Conservation (phyloP, 1,140 invertebrate genomes). For the Solen grandis region DNA sequence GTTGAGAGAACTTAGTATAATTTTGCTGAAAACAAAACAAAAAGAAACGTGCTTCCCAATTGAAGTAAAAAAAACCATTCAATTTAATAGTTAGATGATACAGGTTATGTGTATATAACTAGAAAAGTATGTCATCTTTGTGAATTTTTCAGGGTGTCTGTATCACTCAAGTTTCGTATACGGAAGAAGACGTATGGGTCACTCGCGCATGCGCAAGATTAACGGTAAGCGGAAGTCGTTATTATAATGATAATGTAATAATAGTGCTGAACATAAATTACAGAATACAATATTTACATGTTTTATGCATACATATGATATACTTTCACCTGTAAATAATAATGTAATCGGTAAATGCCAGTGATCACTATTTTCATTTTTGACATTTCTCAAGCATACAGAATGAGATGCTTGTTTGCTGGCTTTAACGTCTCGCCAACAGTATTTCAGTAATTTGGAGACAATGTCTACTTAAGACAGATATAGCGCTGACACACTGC, state of each 20-base stretch:
- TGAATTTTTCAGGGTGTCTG: slow-evolving; percentile 46
- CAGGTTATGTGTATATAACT: not conserved
- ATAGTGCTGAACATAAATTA: not conserved
- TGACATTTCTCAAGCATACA: not conserved
- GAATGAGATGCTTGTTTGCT: no score
- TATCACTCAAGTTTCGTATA: slow-evolving; percentile 44
- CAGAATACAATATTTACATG: not conserved
- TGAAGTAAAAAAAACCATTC: no score
- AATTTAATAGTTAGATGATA: not conserved
- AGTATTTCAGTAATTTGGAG: no score
- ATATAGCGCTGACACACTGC: no score
- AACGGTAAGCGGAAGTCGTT: slow-evolving; percentile 27
- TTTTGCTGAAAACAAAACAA: no score
- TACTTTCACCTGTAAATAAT: not conserved
- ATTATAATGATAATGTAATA: not conserved
- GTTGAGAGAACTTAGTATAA: not conserved
- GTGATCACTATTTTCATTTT: not conserved
- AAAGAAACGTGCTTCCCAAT: no score
- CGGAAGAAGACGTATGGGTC: slow-evolving; percentile 48
- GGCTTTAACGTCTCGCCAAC: no score
- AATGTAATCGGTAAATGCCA: not conserved
- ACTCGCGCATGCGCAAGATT: slow-evolving; percentile 42
- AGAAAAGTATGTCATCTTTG: not conserved
- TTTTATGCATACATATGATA: not conserved
- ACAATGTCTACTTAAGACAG: no score